phyloP scores from a whole-genome alignment of 2,888 invertebrate genomes.

The Pyrrhosoma nymphula region DNA sequence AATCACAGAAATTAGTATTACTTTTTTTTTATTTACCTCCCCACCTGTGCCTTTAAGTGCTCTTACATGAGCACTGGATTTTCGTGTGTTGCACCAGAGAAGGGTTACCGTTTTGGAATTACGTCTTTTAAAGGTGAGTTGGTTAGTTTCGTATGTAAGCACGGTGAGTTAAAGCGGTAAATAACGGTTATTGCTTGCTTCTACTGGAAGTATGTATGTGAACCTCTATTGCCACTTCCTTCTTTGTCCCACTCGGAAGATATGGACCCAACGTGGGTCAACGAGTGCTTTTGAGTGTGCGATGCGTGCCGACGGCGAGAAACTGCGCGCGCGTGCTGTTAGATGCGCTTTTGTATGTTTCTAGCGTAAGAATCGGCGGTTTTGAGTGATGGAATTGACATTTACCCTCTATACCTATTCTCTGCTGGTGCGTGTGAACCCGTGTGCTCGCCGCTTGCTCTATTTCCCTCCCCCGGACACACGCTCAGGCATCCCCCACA shows the following conservation, averaged over 20 bases:
- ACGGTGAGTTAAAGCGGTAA: not conserved
- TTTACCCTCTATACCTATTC: no score
- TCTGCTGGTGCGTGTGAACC: no score
- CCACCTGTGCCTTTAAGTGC: not conserved
- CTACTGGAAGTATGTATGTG: no score
- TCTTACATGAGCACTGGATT: slow-evolving; percentile 38
- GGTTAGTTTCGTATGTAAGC: not conserved
- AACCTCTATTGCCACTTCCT: no score
- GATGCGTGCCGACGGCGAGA: not conserved
- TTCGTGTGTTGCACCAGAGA: not conserved
- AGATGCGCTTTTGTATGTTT: no score
- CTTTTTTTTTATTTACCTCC: not conserved
- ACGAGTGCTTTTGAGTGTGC: not conserved
- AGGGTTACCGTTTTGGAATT: slow-evolving; percentile 25
- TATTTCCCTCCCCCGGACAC: no score
- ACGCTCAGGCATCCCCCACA: no score
- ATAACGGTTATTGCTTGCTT: not conserved
- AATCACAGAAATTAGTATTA: not conserved
- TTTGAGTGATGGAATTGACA: no score
- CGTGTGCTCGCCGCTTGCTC: no score
- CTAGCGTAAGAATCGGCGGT: no score
- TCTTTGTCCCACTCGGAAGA: no score
- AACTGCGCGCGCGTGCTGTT: not conserved
- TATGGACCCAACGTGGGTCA: not conserved
- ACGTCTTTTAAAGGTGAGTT: slow-evolving; percentile 38